These are phyloP conservation scores for Andrena trimmerana DNA, from an alignment of 2,888 invertebrate genomes.

Conservation along the genomic window DNA sequence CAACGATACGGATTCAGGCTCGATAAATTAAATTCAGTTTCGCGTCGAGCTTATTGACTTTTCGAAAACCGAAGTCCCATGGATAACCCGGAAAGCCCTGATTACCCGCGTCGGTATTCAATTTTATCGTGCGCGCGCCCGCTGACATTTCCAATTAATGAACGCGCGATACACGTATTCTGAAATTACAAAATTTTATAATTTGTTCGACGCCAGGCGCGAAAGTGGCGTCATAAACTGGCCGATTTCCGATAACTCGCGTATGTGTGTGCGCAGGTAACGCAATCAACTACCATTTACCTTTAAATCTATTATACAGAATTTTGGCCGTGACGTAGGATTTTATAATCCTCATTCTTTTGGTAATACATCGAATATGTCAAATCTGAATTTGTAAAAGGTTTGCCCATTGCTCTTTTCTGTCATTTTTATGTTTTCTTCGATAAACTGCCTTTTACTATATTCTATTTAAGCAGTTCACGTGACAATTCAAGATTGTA, in stretches of 20 bases:
- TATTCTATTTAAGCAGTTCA: not conserved
- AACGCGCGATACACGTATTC: conserved; percentile 6
- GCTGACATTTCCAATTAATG: conserved; percentile 45
- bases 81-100: conserved; percentile 14
- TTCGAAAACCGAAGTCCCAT: conserved; percentile 24
- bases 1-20: conserved; percentile 13
- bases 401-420: no score
- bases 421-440: not conserved
- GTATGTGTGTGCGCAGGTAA: not conserved
- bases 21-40: conserved; percentile 31
- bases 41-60: conserved; percentile 43
- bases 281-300: conserved; percentile 7
- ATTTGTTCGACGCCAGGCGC: conserved; percentile 21
- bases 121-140: conserved; percentile 25
- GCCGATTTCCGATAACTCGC: conserved; percentile 22
- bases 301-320: not conserved
- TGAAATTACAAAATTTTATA: conserved; percentile 43
- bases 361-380: no score
- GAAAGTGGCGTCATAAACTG: conserved; percentile 16
- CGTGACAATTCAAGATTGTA: not conserved
- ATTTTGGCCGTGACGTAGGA: not conserved
- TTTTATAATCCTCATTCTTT: not conserved
- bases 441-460: not conserved
- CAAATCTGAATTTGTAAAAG: no score
- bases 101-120: conserved; percentile 42